Conservation (phyloP, 2,113 vertebrate species). For the Gymnarchus niloticus region DNA sequence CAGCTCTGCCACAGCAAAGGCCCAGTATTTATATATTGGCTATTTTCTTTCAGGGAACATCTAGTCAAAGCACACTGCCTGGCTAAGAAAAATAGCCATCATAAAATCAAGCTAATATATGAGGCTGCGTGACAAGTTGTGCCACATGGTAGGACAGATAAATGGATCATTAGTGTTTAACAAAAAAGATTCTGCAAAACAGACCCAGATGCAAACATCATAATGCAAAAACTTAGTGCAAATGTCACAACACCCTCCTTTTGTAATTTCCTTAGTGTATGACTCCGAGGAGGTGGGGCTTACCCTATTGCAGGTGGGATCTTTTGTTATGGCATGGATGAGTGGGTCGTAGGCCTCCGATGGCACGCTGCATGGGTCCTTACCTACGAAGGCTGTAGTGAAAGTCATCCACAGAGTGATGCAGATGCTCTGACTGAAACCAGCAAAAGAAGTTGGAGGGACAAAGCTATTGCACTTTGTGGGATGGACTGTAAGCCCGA, state of each 20-base stretch:
- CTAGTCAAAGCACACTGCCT: not conserved
- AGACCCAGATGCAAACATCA: not conserved
- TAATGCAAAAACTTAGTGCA: not conserved
- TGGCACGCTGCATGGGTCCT: slow-evolving; percentile 47
- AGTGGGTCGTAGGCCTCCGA: slow-evolving; percentile 49
- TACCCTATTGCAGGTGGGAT: slow-evolving; percentile 49
- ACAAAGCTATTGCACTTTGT: not conserved
- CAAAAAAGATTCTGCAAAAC: not conserved
- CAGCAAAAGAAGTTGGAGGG: not conserved
- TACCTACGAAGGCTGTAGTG: slow-evolving; percentile 44
- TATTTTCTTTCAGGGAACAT: not conserved
- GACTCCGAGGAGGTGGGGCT: slow-evolving; percentile 30
- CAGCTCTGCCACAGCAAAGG: too few species aligned
- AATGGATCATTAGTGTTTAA: not conserved
- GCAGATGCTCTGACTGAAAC: slow-evolving; percentile 43
- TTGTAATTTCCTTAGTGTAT: too few species aligned
- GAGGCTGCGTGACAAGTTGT: too few species aligned
- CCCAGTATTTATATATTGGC: not conserved
- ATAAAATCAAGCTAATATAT: not conserved
- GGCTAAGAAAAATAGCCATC: not conserved
- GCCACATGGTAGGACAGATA: not conserved
- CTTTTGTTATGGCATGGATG: not conserved
- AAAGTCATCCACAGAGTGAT: slow-evolving; percentile 45
- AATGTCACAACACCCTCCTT: too few species aligned
- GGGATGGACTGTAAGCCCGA: not conserved